Base-by-base conservation (phyloP, 2,888 invertebrate genomes). In the Cancer borealis region DNA sequence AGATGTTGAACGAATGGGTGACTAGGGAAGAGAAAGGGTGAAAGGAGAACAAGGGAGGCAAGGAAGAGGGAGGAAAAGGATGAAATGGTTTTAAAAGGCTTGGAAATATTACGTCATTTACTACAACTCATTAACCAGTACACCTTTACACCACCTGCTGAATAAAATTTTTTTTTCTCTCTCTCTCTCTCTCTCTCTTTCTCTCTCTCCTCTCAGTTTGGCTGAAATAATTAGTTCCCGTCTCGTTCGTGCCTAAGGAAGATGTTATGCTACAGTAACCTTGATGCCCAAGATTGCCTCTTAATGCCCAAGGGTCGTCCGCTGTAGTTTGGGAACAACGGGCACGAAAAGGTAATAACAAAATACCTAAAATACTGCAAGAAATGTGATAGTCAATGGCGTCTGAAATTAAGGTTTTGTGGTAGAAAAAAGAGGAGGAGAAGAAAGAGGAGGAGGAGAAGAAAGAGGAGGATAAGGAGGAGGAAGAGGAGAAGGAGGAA, bases 121-220 rank as follows among this genome's bases (percentile, higher is more conserved):
- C 73, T 26, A 73, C 54, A 54, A 54, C 73, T 73, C n/a, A n/a
- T 73, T n/a, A n/a, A 73, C 73, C 21, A n/a, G 26, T n/a, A 73
- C 73, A n/a, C 73, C n/a, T n/a, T n/a, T 21, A 8, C n/a, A 6
- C n/a, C 73, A 26, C 17, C n/a, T 73, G 21, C 73, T 87, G 87
- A 5, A 1, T 26, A 4, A 4, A 4, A 4, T 3, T 2, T 8
- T 17, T 30, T 4, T 39, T 2, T 30, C 87, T 39, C 39, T 30
- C 45, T 30, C 39, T 45, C 10, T 45, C 39, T 87, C 87, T 87
- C 87, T 87, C 87, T 87, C 87, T 87, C 87, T 87, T 45, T 87
- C 87, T 39, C 39, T 87, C 87, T 87, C 39, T 87, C 87, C 3
- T 8, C 26, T 26, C 49, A 46, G 12, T 45, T 26, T 45, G 87